Conservation (phyloP, 2,797 vertebrate genomes). For the Alectoris magna region DNA sequence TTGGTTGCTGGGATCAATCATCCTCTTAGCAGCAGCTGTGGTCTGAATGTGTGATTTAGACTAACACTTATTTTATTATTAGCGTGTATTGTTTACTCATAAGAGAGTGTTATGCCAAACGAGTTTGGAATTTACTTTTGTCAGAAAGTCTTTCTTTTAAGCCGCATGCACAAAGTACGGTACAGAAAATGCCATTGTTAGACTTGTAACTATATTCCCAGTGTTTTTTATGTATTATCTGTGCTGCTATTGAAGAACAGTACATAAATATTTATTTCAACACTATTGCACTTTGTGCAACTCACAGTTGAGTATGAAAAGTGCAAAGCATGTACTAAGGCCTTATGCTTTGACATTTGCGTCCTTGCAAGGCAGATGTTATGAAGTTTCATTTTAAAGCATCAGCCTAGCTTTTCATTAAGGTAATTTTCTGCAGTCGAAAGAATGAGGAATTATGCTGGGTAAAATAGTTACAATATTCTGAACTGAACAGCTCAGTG, state of each 20-base stretch:
- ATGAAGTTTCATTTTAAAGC: not conserved
- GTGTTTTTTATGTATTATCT: not conserved
- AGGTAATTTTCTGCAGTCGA: not conserved
- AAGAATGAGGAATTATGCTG: conserved; percentile 6
- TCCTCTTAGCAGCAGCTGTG: not conserved
- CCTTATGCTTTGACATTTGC: not conserved
- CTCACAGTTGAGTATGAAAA: not conserved
- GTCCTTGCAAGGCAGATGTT: not conserved
- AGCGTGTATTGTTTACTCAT: not conserved
- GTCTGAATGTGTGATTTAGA: not conserved
- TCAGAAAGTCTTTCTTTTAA: no score
- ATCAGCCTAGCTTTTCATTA: not conserved
- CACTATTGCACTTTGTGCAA: not conserved
- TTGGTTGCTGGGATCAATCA: not conserved
- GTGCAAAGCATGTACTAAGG: not conserved
- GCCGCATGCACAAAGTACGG: not conserved
- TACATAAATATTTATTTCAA: not conserved
- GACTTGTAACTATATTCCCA: not conserved
- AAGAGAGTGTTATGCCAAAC: not conserved
- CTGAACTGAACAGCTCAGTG: not conserved
- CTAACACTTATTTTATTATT: not conserved
- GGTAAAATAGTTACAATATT: not conserved
- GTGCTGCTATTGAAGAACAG: not conserved
- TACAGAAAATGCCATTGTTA: not conserved
- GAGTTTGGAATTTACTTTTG: not conserved